A percentile compares a stretch with the other conserved stretches of the same genome.
These are phyloP conservation scores for Xanthostigma xanthostigma DNA, from an alignment of 2,888 invertebrate genomes.

Conservation along the genomic window DNA sequence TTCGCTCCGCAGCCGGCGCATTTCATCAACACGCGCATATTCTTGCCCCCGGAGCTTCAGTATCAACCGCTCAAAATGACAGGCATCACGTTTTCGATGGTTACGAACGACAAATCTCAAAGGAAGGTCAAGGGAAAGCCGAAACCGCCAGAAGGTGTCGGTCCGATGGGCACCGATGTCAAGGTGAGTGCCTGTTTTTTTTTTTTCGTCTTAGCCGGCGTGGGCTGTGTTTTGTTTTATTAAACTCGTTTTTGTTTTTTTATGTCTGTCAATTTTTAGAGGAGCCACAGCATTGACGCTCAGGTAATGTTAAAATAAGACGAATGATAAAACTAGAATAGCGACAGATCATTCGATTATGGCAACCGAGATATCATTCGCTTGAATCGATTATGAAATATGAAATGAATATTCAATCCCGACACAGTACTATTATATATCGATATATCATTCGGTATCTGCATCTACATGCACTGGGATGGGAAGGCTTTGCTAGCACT, in stretches of 20 bases:
- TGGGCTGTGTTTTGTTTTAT: no score
- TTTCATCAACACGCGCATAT: constrained; percentile 61
- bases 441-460: no score
- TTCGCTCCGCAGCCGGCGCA: constrained; percentile 59
- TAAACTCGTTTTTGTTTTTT: no score
- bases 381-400: no score
- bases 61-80: constrained; percentile 30
- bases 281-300: constrained; percentile 30
- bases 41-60: constrained; percentile 70
- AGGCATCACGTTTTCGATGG: constrained; percentile 28
- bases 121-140: constrained; percentile 23
- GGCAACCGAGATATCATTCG: no score
- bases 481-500: no score
- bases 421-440: no score
- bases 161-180: constrained; percentile 42
- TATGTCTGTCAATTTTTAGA: no score
- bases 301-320: constrained; percentile 37
- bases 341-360: no score
- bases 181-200: constrained; percentile 31
- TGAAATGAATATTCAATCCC: no score
- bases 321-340: no score
- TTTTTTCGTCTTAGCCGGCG: neutral
- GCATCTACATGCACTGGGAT: no score
- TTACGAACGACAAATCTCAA: constrained; percentile 21
- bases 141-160: constrained; percentile 34